Conservation (phyloP, 2,113 vertebrate species). For the Athene noctua region DNA sequence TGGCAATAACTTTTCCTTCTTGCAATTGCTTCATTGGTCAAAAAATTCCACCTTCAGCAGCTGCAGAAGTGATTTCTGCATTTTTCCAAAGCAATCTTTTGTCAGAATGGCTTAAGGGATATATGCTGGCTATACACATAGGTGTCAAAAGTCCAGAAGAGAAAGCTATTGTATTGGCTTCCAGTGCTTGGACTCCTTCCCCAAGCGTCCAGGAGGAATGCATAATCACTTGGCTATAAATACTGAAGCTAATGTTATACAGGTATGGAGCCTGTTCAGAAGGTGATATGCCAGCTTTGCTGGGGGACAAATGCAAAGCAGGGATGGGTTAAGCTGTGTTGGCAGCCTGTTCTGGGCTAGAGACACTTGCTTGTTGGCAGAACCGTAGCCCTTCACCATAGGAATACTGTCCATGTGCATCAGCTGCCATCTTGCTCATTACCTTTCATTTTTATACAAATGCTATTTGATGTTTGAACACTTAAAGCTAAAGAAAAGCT, state of each 20-base stretch:
- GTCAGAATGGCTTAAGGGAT: not conserved
- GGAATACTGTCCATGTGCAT: accelerated
- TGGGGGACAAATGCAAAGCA: not conserved
- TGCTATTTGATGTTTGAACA: not conserved
- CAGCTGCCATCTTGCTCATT: not conserved
- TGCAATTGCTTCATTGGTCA: not conserved
- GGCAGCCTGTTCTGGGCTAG: not conserved
- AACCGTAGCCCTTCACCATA: not conserved
- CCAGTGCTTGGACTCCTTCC: not conserved
- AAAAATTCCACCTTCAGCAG: not conserved
- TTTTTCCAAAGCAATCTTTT: not conserved
- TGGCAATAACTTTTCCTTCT: not conserved
- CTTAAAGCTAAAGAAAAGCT: not conserved
- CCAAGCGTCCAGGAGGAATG: not conserved
- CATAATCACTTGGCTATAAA: not conserved
- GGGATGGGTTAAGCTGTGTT: not conserved
- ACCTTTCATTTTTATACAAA: not conserved
- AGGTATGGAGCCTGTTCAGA: not conserved
- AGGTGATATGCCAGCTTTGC: not conserved
- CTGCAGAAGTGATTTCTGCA: not conserved
- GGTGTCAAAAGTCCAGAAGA: not conserved
- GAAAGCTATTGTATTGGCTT: not conserved
- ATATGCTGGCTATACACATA: not conserved
- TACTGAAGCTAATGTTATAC: not conserved
- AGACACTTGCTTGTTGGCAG: not conserved